Conservation (phyloP, 1,140 invertebrate species). For the Dermatophagoides farinae region DNA sequence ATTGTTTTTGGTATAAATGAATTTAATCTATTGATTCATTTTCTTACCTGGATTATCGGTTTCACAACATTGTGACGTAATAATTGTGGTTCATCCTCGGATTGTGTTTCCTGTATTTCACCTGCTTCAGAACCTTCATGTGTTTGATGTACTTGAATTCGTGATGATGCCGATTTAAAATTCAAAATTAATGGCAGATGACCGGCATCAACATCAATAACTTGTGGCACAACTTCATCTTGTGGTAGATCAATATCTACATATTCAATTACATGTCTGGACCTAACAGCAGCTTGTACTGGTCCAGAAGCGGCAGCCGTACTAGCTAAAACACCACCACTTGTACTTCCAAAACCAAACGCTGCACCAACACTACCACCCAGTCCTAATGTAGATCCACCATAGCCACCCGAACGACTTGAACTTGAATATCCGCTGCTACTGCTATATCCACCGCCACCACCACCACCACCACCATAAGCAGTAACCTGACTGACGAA, state of each 20-base stretch:
- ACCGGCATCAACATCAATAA: conserved; percentile 6
- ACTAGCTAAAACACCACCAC: neutral
- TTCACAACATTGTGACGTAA: neutral
- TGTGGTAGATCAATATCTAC: conserved; percentile 8
- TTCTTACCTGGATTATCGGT: conserved; percentile 3
- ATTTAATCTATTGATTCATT: neutral
- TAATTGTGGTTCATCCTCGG: conserved; percentile 7
- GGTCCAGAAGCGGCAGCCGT: neutral
- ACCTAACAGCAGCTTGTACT: neutral
- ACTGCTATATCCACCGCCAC: neutral
- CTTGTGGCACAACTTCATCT: conserved; percentile 3
- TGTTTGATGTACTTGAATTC: conserved; percentile 1
- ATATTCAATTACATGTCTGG: conserved; percentile 2
- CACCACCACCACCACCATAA: neutral
- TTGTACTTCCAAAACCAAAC: neutral
- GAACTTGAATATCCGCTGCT: neutral
- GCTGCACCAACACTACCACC: neutral
- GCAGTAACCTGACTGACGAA: neutral
- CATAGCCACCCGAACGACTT: neutral
- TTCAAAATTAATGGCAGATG: neutral
- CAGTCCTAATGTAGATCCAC: neutral
- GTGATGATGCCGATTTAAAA: conserved; percentile 7
- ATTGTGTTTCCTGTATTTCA: neutral
- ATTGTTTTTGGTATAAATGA: neutral
- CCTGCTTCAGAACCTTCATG: conserved; percentile 8